Base-by-base conservation (phyloP, 2,797 vertebrate genomes). In the Muscicapa comitata region DNA sequence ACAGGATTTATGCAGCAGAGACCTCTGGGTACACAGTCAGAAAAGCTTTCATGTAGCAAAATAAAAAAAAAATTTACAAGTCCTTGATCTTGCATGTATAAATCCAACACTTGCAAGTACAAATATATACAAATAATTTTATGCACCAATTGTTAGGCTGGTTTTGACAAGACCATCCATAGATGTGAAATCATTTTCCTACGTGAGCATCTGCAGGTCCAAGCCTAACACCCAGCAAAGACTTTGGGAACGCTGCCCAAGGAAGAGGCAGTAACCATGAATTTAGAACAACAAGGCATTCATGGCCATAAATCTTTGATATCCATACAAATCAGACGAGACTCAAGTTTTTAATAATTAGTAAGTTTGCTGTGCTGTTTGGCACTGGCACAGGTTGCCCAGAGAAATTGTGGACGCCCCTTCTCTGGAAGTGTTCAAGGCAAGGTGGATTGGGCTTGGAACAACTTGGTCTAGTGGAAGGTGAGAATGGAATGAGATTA, bases 61-160 rank as follows among this genome's bases (percentile, higher is more conserved):
- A 20, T 5, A 29, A 67, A 67, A 61, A 63, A 50, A 19, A 18
- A 86, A 80, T 16, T 62, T 47, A 59, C 79, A 72, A 77, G 62
- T 42, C 93, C 95, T 93, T 88, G 82, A 94, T 83, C 75, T 90
- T n/a, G 20, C 67, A 67, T 25, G 66, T 86, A 50, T 65, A 94
- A 84, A 86, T n/a, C 70, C 73, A 90, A 53, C 66, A 35, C 66
- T 84, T 91, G 78, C 82, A 93, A 96, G 80, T 67, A 93, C 33
- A 90, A 68, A 94, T 13, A 53, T 37, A 66, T 40, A 88, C 63
- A 57, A 79, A 43, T 86, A 67, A 83, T 88, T 88, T 42, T 17
- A 57, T 3, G 45, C 66, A 68, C 58, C 74, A 78, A 83, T 53
- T 53, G 68, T n/a, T 31, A 47, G 76, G 89, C 81, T 89, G 84